phyloP scores from a whole-genome alignment of 2,113 vertebrate genomes.

The Pterophyllum scalare region DNA sequence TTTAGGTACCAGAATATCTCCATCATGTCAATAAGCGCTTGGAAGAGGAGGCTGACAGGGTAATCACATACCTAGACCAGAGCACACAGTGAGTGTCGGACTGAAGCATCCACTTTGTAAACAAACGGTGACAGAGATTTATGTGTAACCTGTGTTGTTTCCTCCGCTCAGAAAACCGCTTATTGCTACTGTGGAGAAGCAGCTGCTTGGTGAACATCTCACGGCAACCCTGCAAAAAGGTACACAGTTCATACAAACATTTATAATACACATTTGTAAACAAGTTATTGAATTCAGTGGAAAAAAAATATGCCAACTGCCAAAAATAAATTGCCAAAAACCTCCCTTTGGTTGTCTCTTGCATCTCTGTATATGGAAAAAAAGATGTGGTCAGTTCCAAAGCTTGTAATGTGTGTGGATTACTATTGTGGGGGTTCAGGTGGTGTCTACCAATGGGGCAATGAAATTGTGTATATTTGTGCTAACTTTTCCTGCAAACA shows the following conservation, averaged over 20 bases:
- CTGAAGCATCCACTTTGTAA: not conserved
- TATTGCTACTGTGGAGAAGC: constrained; percentile 97
- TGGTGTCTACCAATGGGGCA: too few species aligned
- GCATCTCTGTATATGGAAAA: not conserved
- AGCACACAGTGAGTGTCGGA: constrained; percentile 94
- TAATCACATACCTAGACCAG: constrained; percentile 99
- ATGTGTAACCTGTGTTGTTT: constrained; percentile 37
- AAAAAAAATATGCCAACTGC: not conserved
- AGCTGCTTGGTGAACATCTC: constrained; percentile 98
- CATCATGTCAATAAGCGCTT: constrained; percentile 98
- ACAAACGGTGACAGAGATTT: not conserved
- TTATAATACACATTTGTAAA: not conserved
- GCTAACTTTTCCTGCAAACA: too few species aligned
- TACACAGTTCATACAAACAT: constrained; percentile 34
- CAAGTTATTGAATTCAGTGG: not conserved
- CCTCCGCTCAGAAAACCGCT: constrained; percentile 89
- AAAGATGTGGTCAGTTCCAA: too few species aligned
- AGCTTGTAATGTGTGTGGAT: too few species aligned
- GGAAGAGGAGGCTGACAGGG: constrained; percentile 97
- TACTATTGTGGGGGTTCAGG: too few species aligned
- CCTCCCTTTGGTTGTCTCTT: not conserved
- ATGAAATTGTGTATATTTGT: too few species aligned
- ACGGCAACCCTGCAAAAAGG: constrained; percentile 97
- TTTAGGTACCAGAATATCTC: constrained; percentile 96
- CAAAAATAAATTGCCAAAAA: not conserved